phyloP scores from a whole-genome alignment of 2,888 invertebrate genomes.

The Cephonodes hylas region DNA sequence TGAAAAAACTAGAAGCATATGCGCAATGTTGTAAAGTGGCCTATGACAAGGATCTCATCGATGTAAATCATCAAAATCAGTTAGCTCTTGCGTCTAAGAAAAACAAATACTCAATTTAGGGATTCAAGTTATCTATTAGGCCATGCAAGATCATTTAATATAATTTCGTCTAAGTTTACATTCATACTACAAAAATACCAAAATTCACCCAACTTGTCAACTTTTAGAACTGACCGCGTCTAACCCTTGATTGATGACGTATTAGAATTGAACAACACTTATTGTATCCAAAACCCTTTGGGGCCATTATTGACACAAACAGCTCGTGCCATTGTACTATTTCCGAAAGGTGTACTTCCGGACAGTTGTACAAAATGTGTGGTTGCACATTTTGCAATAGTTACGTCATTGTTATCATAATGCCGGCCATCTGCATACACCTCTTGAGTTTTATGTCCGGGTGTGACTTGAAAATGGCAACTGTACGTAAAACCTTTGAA shows the following conservation, averaged over 20 bases:
- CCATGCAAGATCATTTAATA: too few relatives aligned
- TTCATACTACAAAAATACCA: too few relatives aligned
- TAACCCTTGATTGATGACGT: too few relatives aligned
- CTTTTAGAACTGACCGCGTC: background rate
- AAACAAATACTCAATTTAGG: too few relatives aligned
- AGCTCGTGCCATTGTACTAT: slow-evolving; percentile 11
- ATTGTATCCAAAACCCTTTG: background rate
- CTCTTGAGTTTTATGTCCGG: background rate
- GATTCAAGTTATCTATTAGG: too few relatives aligned
- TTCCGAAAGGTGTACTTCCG: slow-evolving; percentile 26
- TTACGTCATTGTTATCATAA: slow-evolving; percentile 7
- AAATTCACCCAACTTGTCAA: background rate
- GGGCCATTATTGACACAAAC: background rate
- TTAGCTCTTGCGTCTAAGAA: too few relatives aligned
- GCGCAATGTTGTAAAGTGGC: too few relatives aligned
- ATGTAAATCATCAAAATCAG: too few relatives aligned
- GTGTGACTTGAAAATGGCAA: slow-evolving; percentile 4
- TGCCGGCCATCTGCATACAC: background rate
- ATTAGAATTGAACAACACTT: too few relatives aligned
- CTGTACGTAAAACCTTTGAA: background rate
- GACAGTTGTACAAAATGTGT: slow-evolving; percentile 22
- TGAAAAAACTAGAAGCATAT: too few relatives aligned
- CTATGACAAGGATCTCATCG: too few relatives aligned
- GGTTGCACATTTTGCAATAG: slow-evolving; percentile 27
- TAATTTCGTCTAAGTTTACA: too few relatives aligned